Percentiles rank a stretch among this genome's conserved stretches.
Conservation (phyloP, 2,797 vertebrate genomes). For the Linurgus olivaceus region DNA sequence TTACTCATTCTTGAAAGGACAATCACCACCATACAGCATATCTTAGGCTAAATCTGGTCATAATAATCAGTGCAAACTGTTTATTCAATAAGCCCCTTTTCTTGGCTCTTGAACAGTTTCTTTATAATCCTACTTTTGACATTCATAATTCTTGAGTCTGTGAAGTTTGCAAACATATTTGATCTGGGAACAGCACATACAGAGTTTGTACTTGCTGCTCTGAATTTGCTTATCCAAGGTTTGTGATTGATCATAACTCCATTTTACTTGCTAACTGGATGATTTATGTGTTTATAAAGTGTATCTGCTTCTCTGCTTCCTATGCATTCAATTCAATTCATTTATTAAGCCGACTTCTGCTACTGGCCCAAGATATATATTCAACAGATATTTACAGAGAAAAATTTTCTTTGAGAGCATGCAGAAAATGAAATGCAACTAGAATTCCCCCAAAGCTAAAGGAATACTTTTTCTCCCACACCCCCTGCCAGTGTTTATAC, state of each 20-base stretch:
- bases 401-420: neutral
- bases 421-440: neutral
- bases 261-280: neutral
- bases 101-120: neutral
- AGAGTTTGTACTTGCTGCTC: neutral
- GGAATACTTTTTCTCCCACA: neutral
- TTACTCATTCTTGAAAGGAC: neutral
- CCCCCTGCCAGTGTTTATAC: neutral
- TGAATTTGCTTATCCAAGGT: neutral
- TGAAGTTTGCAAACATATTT: constrained; percentile 25
- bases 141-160: neutral
- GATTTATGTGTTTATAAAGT: constrained; percentile 26
- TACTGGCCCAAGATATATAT: neutral
- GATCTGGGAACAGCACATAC: neutral
- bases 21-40: neutral
- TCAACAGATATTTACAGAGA: neutral
- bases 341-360: neutral
- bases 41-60: neutral
- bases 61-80: neutral
- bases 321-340: neutral
- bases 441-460: neutral
- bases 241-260: neutral
- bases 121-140: constrained; percentile 19
- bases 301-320: neutral
- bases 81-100: neutral